These are phyloP conservation scores for Sigmodon hispidus DNA, from an alignment of 2,113 vertebrate species.

Conservation along the genomic window DNA sequence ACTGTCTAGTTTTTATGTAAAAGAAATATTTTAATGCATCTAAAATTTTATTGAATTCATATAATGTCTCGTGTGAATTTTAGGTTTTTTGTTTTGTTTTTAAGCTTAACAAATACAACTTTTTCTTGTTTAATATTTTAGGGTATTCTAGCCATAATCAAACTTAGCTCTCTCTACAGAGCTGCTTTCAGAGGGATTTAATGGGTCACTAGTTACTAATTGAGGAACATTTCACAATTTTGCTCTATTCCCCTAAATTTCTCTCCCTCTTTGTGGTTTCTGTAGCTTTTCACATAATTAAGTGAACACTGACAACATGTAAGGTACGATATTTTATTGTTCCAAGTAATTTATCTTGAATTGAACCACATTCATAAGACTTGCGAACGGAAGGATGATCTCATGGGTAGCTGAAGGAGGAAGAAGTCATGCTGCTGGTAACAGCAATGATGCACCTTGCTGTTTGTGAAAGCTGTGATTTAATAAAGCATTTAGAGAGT, in stretches of 20 bases:
- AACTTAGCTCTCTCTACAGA: background rate
- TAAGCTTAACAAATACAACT: slow-evolving; percentile 69
- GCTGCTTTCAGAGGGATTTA: background rate
- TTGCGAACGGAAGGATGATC: slow-evolving; percentile 62
- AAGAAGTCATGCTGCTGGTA: slow-evolving; percentile 80
- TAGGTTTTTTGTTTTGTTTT: slow-evolving; percentile 18
- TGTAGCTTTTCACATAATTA: slow-evolving; percentile 58
- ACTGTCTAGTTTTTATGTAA: slow-evolving; percentile 8
- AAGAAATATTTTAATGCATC: slow-evolving; percentile 35
- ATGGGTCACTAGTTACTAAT: slow-evolving; percentile 29
- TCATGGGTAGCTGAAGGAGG: slow-evolving; percentile 76
- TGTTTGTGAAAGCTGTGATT: slow-evolving; percentile 85
- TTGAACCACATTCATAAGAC: slow-evolving; percentile 32
- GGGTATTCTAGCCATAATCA: background rate
- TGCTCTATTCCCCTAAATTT: slow-evolving; percentile 9
- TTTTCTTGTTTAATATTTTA: slow-evolving; percentile 42
- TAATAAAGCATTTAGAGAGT: slow-evolving; percentile 86
- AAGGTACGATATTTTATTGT: slow-evolving; percentile 50
- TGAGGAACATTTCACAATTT: slow-evolving; percentile 19
- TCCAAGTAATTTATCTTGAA: slow-evolving; percentile 59
- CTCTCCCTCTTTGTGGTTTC: background rate
- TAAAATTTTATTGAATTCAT: background rate
- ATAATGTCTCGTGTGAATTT: slow-evolving; percentile 1
- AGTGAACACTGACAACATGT: slow-evolving; percentile 13
- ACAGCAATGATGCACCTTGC: slow-evolving; percentile 84